Base-by-base conservation (phyloP, 2,797 vertebrate genomes). In the Acrocephalus scirpaceus region DNA sequence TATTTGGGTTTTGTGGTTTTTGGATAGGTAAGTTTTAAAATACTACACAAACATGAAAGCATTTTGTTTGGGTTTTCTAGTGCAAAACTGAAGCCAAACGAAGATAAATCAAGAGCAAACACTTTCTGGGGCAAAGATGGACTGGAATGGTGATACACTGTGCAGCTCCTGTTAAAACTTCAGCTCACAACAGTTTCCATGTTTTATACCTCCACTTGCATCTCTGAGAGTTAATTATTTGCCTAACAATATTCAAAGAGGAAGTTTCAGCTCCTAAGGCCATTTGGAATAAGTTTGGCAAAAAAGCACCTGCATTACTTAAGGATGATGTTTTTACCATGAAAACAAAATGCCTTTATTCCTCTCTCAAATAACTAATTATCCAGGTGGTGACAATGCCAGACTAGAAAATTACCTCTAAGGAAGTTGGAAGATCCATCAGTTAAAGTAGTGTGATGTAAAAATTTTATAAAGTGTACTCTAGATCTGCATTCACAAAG, bases 61-160 rank as follows among this genome's bases (percentile, higher is more conserved):
- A 44, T 71, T 91, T 80, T 85, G 61, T 79, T 93, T 87, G 73
- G 25, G 45, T 91, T 95, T 93, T 87, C 45, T 57, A 51, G 15
- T n/a, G 64, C 45, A 83, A 92, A 93, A 72, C 34, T 2, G 7
- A 87, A 89, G 20, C 38, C 53, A 85, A 85, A 69, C 13, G 2
- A 73, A 92, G 62, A 76, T 50, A 48, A 78, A 34, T 62, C 13
- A 70, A 69, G 51, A 67, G 60, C 42, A 91, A 64, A 75, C 11
- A 5, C 7, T 67, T 71, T 62, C 7, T 34, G 51, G 73, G 67
- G 67, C 67, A 90, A 38, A 10, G 45, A 51, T 36, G 26, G 56
- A 17, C 61, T 51, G 23, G 38, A 71, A 48, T 5, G 21, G 23
- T 64, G 56, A 67, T 8, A 45, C 13, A 15, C 38, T 34, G 14